These are phyloP conservation scores for Chamaetylas fuelleborni DNA, from an alignment of 2,113 vertebrate species.

Conservation along the genomic window DNA sequence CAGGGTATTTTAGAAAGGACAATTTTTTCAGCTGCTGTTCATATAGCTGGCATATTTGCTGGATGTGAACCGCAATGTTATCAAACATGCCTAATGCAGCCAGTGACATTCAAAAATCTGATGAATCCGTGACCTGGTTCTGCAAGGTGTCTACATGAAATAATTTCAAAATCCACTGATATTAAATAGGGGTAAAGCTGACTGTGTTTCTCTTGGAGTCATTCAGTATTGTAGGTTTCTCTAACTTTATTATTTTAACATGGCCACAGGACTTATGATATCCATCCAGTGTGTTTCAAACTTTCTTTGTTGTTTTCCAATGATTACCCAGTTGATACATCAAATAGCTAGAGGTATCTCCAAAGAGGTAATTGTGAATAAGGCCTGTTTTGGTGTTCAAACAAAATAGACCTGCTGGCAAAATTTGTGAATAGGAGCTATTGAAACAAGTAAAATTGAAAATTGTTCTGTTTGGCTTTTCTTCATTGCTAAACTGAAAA, in stretches of 20 bases:
- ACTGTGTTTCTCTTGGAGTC: not conserved
- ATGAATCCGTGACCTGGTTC: not conserved
- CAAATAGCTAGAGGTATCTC: not conserved
- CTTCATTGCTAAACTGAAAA: not conserved
- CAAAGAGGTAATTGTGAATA: not conserved
- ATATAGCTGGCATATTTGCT: not conserved
- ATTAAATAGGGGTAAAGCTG: not conserved
- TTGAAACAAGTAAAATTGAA: not conserved
- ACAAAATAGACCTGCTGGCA: not conserved
- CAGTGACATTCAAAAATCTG: conserved; percentile 35
- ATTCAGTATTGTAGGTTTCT: not conserved
- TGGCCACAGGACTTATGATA: not conserved
- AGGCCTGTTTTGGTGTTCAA: not conserved
- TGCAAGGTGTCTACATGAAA: not conserved
- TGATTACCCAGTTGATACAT: not conserved
- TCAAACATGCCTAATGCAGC: not conserved
- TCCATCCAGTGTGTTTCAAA: not conserved
- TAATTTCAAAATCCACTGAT: not conserved
- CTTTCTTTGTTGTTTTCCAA: not conserved
- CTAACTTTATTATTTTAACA: not conserved
- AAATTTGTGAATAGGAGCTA: not conserved
- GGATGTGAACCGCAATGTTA: not conserved
- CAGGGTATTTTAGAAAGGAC: not conserved
- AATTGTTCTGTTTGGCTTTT: not conserved
- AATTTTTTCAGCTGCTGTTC: not conserved